Conservation (phyloP, 2,113 vertebrate species). For the Myodes glareolus region DNA sequence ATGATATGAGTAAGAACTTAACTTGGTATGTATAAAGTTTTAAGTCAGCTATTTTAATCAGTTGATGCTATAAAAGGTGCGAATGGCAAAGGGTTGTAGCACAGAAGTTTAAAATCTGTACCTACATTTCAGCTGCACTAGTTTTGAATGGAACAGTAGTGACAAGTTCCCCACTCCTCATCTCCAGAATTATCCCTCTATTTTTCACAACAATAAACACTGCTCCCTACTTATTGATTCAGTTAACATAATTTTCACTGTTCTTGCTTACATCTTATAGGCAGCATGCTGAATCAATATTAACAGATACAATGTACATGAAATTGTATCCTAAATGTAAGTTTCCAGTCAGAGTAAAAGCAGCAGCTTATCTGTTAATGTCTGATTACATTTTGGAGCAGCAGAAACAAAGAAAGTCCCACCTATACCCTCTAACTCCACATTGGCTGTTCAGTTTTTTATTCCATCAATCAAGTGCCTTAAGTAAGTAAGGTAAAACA, state of each 20-base stretch:
- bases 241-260: neutral
- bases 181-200: neutral
- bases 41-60: neutral
- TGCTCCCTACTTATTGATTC: neutral
- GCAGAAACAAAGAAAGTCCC: neutral
- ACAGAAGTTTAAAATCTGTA: too few species aligned
- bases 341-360: neutral
- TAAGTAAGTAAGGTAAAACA: neutral
- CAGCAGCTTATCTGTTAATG: neutral
- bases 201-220: neutral
- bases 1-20: neutral
- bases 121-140: neutral
- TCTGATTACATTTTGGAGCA: neutral
- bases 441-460: neutral
- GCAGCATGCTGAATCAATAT: neutral
- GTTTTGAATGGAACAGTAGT: too few species aligned
- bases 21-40: neutral
- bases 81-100: neutral
- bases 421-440: neutral
- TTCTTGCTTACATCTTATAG: too few species aligned
- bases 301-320: neutral
- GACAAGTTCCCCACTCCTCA: neutral
- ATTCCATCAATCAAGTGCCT: neutral
- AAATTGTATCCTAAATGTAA: neutral
- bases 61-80: neutral